Percentiles rank a stretch among this genome's conserved stretches.
Evolutionary conservation across 2,113 vertebrate species (phyloP).

Genomic region (Osmerus eperlanus): DNA sequence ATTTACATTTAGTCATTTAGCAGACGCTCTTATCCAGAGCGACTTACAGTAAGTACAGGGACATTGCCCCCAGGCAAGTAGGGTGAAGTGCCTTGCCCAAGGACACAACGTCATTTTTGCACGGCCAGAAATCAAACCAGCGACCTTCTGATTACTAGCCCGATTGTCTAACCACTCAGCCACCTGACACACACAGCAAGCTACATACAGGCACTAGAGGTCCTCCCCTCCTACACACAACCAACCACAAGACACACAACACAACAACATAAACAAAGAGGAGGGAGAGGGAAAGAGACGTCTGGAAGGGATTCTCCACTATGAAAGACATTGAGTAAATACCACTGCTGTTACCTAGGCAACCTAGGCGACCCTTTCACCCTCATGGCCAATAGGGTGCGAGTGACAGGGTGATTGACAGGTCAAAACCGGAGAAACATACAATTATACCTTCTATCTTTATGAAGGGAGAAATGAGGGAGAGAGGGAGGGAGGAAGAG

Average conservation of each 20-base stretch:
- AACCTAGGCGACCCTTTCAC: constrained; percentile 38
- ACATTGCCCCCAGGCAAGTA: too few relatives aligned
- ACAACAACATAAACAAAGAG: neutral
- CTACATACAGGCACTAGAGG: too few relatives aligned
- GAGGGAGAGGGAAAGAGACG: neutral
- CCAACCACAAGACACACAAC: neutral
- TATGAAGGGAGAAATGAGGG: neutral
- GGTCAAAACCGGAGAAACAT: constrained; percentile 26
- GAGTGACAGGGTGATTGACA: constrained; percentile 47
- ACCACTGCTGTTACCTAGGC: constrained; percentile 50
- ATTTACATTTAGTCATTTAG: too few relatives aligned
- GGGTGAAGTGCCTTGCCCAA: too few relatives aligned
- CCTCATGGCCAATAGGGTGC: constrained; percentile 49
- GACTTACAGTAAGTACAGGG: too few relatives aligned
- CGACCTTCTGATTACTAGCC: too few relatives aligned
- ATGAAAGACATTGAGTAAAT: constrained; percentile 53
- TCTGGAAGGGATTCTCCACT: constrained; percentile 21
- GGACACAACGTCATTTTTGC: too few relatives aligned
- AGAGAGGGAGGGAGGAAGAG: neutral
- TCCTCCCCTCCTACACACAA: neutral
- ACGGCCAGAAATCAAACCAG: too few relatives aligned
- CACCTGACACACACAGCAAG: too few relatives aligned
- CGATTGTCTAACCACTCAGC: too few relatives aligned
- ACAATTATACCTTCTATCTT: neutral
- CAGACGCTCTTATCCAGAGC: too few relatives aligned